These are phyloP conservation scores for Brenthis ino DNA, from an alignment of 2,888 invertebrate species.

Conservation along the genomic window DNA sequence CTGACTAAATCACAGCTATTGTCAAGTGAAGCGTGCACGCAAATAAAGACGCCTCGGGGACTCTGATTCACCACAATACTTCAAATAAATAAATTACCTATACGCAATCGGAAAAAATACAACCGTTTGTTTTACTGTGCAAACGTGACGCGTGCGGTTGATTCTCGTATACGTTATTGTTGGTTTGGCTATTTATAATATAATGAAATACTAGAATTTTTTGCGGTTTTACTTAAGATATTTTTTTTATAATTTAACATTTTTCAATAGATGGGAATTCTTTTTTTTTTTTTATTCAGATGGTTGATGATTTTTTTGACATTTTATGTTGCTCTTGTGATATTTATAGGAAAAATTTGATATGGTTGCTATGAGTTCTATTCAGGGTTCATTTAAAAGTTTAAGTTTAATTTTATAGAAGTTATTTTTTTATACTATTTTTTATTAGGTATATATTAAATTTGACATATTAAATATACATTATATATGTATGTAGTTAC, in stretches of 20 bases:
- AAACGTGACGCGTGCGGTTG: conserved; percentile 45
- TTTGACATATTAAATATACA: no score
- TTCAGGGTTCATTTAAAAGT: no score
- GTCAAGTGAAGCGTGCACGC: conserved; percentile 62
- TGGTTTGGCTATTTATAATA: background rate
- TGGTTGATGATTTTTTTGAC: background rate
- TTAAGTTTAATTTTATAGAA: no score
- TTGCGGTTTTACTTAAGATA: background rate
- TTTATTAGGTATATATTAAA: no score
- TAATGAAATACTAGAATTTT: background rate
- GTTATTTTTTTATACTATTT: no score
- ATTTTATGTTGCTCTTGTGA: no score
- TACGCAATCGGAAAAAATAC: conserved; percentile 50
- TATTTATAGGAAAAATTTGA: no score
- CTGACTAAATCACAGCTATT: conserved; percentile 64
- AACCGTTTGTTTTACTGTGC: conserved; percentile 59
- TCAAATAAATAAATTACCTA: conserved; percentile 68
- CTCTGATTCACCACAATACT: conserved; percentile 66
- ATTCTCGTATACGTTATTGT: conserved; percentile 31
- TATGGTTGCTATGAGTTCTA: no score
- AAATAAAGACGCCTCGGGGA: conserved; percentile 74
- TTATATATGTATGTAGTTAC: no score
- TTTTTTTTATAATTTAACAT: background rate
- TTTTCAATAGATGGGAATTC: background rate
- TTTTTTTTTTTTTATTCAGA: background rate